Evolutionary conservation across 2,797 vertebrate genomes (phyloP), one percentile per base, ranked within the genome.

Genomic region (Nannoperca obscura): DNA sequence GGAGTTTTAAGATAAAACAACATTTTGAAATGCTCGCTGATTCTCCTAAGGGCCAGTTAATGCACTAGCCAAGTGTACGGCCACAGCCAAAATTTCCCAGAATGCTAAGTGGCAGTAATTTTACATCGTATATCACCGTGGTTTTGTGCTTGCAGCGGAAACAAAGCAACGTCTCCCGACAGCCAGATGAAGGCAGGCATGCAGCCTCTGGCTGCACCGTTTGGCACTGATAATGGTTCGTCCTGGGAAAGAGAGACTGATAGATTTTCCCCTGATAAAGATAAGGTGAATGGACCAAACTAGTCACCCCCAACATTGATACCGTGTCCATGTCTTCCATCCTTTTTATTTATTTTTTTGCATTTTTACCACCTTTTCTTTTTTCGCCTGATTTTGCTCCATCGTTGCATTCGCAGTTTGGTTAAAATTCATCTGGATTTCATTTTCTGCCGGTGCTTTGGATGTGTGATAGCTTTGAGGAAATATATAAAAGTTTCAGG

Each of bases 131-230:
- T 92, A 77, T 89, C 84, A 81, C 73, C 55, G 82, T 94, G 90
- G 87, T 93, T 89, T 95, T 95, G 78, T 95, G 80, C 77, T 94
- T 95, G 24, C 94, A 96, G 95, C 47, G 86, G 86, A 77, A 91
- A 76, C 88, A 92, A 95, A 83, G 83, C 82, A 60, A 87, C 90
- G 1, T 92, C 90, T 85, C 93, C 94, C 14, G 83, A 92, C 86
- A 82, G 84, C 88, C 47, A 79, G 78, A 69, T 61, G 81, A 91
- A 87, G 88, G 84, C 63, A 57, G 80, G 72, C 75, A 47, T 73
- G 70, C 93, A 89, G 89, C 83, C 76, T 62, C 90, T 95, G 77
- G 71, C 91, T 61, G 92, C 95, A 14, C 95, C 95, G 44, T 95
- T 95, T 86, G 96, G 95, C 85, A 95, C 95, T 78, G 95, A 95